Evolutionary conservation across 2,888 invertebrate genomes (phyloP), one percentile per base, ranked within the genome.

Genomic region (Caenorhabditis virilis): DNA sequence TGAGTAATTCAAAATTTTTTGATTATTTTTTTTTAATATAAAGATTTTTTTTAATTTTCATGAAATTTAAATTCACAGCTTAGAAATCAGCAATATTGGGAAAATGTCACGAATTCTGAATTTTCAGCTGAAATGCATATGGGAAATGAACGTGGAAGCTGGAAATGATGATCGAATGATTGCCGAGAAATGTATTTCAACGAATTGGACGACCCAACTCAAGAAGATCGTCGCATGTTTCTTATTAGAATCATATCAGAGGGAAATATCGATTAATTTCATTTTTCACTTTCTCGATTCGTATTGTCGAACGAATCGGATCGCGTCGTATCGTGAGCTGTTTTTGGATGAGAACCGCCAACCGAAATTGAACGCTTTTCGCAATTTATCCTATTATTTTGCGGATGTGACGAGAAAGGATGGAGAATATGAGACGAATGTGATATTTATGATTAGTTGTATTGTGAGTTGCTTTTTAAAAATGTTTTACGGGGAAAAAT

Each of bases 221-320:
- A 43, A 49, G 16, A 49, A 26, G 30, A 30, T 30, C 4, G 52
- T 63, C 18, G 49, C 53, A 33, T n/a, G 35, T 0, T 18, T 47
- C 11, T 36, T 63, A 25, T 23, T 58, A 23, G 50, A 63, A 11
- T 26, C 25, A 11, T 45, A 50, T 27, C 36, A 39, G 18, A 33
- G 6, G 27, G 26, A 13, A 30, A 15, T 47, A n/a, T 15, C 35
- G 11, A 15, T 54, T 1, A 20, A 54, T 11, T 58, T 63, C n/a
- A 35, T 63, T 3, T 57, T 53, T n/a, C 57, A 52, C 25, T 16
- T 63, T 23, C 18, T 63, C 13, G 23, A 57, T 15, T 38, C 63
- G 2, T 54, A 63, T 41, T 57, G 57, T 38, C 50, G 26, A 25
- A 45, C 25, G 38, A 47, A 36, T 46, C 53, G 53, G 18, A 33